phyloP scores from a whole-genome alignment of 1,140 invertebrate genomes.

The Carcinoscorpius rotundicauda region DNA sequence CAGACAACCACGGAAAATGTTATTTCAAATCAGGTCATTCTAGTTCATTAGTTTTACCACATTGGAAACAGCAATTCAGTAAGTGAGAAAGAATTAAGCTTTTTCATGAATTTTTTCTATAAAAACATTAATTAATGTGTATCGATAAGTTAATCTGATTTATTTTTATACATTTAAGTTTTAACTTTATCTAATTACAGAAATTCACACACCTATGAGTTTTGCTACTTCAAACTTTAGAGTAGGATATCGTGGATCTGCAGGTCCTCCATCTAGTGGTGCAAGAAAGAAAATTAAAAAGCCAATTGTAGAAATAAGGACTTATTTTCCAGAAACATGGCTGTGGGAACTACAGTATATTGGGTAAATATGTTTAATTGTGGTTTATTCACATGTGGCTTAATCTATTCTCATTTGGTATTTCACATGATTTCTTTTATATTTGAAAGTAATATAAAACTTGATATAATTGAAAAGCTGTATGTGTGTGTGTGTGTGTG shows the following conservation, averaged over 20 bases:
- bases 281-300: not conserved
- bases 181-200: constrained; percentile 10
- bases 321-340: constrained; percentile 55
- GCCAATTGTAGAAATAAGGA: constrained; percentile 33
- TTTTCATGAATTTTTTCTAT: not conserved
- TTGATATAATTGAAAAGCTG: not conserved
- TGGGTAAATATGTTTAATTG: constrained; percentile 34
- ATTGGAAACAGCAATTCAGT: no score
- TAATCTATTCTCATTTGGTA: not conserved
- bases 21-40: no score
- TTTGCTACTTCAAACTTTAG: not conserved
- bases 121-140: not conserved
- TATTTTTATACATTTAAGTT: constrained; percentile 10
- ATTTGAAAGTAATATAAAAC: constrained; percentile 3
- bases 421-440: not conserved
- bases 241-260: no score
- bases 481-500: not conserved
- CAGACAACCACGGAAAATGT: no score
- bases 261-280: constrained; percentile 6
- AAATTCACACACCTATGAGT: constrained; percentile 8
- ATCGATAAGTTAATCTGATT: constrained; percentile 7
- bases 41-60: no score
- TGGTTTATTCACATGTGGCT: not conserved
- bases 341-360: constrained; percentile 46
- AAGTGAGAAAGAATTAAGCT: no score